Evolutionary conservation across 2,113 vertebrate genomes (phyloP).

Genomic region (Pachycephala philippinensis): DNA sequence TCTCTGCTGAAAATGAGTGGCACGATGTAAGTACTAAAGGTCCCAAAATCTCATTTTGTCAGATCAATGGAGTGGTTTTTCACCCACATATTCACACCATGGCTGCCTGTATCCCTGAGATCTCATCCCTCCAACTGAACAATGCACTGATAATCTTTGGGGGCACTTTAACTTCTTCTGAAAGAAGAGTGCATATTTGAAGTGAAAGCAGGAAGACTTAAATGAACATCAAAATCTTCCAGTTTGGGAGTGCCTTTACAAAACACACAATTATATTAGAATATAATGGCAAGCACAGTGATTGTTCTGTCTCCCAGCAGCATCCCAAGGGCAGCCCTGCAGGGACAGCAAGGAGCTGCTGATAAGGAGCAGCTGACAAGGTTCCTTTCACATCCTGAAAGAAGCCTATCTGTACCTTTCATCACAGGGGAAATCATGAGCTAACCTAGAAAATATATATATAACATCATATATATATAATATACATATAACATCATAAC

Average conservation of each 20-base stretch:
- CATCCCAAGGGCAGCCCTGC: background rate
- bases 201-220: background rate
- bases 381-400: background rate
- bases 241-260: background rate
- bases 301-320: background rate
- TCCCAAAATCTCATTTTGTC: background rate
- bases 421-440: background rate
- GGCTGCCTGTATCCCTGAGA: background rate
- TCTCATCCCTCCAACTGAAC: no score
- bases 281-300: background rate
- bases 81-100: background rate
- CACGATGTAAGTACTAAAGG: fast-evolving
- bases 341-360: background rate
- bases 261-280: background rate
- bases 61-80: background rate
- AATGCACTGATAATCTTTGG: background rate
- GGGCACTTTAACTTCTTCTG: background rate
- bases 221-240: background rate
- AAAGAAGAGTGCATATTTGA: background rate
- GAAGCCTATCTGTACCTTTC: background rate
- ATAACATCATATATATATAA: background rate
- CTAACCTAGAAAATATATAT: background rate
- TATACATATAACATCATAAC: background rate
- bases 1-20: background rate
- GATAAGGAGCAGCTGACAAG: background rate